Evolutionary conservation across 2,888 invertebrate species (phyloP).

Genomic region (Itoplectis maculator): DNA sequence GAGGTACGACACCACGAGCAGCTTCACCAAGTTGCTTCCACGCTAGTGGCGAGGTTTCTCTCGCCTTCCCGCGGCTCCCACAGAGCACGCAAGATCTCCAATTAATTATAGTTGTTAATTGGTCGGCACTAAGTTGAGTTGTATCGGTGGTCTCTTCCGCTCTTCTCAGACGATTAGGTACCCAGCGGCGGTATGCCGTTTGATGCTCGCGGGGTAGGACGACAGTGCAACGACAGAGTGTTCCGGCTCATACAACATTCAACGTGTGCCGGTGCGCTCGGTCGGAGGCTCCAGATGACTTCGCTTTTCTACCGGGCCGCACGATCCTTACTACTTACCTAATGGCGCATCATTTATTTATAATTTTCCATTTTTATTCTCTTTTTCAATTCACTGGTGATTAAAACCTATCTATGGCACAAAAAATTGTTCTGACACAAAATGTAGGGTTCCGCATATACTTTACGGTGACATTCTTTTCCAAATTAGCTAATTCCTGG

Average conservation of each 20-base stretch:
- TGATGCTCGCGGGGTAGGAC: conserved; percentile 50
- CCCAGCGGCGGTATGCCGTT: conserved; percentile 58
- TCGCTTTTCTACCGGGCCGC: conserved; percentile 20
- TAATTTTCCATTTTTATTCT: too few relatives aligned
- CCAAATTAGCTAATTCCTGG: too few relatives aligned
- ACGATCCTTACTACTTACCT: conserved; percentile 41
- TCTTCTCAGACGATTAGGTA: conserved; percentile 60
- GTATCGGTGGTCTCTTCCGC: conserved; percentile 64
- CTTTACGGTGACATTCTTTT: too few relatives aligned
- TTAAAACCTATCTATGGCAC: too few relatives aligned
- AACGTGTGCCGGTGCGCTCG: conserved; percentile 17
- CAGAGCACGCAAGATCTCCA: conserved; percentile 67
- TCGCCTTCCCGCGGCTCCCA: conserved; percentile 51
- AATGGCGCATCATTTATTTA: conserved; percentile 63
- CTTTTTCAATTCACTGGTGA: too few relatives aligned
- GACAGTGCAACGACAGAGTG: conserved; percentile 16
- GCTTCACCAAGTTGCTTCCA: conserved; percentile 42
- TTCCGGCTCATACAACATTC: conserved; percentile 51
- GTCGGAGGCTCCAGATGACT: not conserved
- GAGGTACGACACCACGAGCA: conserved; percentile 42
- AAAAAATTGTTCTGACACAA: too few relatives aligned
- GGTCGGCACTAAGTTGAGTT: conserved; percentile 71
- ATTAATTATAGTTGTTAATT: conserved; percentile 74
- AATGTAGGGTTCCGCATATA: too few relatives aligned
- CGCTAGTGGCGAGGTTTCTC: conserved; percentile 53